phyloP scores from a whole-genome alignment of 92 coral and sea anemone species.

The Parazoanthus atlanticus region DNA sequence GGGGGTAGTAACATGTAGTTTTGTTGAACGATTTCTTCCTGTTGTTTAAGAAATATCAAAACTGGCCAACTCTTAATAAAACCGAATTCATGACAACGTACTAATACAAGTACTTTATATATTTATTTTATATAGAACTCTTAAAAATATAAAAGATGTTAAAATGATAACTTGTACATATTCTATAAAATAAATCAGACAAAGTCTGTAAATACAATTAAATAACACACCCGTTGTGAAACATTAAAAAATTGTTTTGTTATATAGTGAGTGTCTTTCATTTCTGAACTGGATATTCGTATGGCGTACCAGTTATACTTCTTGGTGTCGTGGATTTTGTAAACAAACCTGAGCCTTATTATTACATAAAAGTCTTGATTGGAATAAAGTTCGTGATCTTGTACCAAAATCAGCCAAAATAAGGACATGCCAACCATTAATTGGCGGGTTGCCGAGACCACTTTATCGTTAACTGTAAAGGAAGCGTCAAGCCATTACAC shows the following conservation, averaged over 20 bases:
- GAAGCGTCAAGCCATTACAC: slow-evolving; percentile 1
- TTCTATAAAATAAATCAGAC: slow-evolving; percentile 49
- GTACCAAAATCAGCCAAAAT: neutral
- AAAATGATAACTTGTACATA: slow-evolving; percentile 63
- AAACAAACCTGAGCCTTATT: neutral
- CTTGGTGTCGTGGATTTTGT: neutral
- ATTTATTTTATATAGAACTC: slow-evolving; percentile 52
- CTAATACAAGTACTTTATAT: slow-evolving; percentile 58
- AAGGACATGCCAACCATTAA: neutral
- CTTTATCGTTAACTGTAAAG: too few species aligned
- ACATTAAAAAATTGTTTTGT: slow-evolving; percentile 50
- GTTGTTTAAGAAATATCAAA: neutral
- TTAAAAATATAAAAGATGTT: slow-evolving; percentile 37
- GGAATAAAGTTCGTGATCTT: neutral
- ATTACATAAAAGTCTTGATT: neutral
- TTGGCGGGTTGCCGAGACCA: too few species aligned
- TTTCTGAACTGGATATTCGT: neutral
- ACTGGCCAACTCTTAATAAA: neutral
- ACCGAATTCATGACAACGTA: slow-evolving; percentile 13
- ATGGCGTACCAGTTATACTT: neutral
- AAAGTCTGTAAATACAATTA: slow-evolving; percentile 65
- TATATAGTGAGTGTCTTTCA: slow-evolving; percentile 1
- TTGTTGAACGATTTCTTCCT: neutral
- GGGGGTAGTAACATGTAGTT: neutral
- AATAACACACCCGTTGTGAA: slow-evolving; percentile 32